Conservation (phyloP, 2,888 invertebrate species). For the Danaus chrysippus region DNA sequence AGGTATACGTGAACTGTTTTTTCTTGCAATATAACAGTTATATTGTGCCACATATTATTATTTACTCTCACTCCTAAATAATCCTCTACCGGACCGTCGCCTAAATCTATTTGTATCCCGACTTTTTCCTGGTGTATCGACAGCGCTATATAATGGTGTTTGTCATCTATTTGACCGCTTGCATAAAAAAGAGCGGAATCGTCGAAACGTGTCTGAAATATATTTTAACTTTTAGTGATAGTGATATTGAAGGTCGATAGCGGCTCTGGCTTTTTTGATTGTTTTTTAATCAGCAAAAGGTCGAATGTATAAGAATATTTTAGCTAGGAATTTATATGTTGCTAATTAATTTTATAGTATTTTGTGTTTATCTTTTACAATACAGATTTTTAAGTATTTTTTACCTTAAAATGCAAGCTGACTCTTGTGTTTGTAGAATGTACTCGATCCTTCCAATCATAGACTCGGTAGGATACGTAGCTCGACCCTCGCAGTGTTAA, state of each 20-base stretch:
- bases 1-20: slow-evolving; percentile 86
- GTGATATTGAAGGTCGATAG: slow-evolving; percentile 23
- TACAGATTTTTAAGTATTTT: too few species aligned
- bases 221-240: slow-evolving; percentile 27
- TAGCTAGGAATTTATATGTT: background rate
- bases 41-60: slow-evolving; percentile 91
- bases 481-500: slow-evolving; percentile 94
- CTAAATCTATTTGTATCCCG: slow-evolving; percentile 92
- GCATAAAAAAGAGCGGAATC: slow-evolving; percentile 96
- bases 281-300: slow-evolving; percentile 19
- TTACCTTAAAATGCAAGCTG: slow-evolving; percentile 91
- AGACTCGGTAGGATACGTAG: slow-evolving; percentile 94
- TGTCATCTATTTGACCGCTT: slow-evolving; percentile 92
- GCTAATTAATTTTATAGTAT: background rate
- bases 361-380: background rate
- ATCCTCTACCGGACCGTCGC: slow-evolving; percentile 85
- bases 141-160: slow-evolving; percentile 93
- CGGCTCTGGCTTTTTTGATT: slow-evolving; percentile 19
- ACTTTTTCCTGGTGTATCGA: slow-evolving; percentile 91
- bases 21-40: slow-evolving; percentile 90
- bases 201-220: slow-evolving; percentile 89
- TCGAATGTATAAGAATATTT: background rate
- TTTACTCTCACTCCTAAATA: slow-evolving; percentile 84
- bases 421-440: slow-evolving; percentile 92
- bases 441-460: slow-evolving; percentile 94